Evolutionary conservation across 2,113 vertebrate species (phyloP).

Genomic region (Callionymus lyra): DNA sequence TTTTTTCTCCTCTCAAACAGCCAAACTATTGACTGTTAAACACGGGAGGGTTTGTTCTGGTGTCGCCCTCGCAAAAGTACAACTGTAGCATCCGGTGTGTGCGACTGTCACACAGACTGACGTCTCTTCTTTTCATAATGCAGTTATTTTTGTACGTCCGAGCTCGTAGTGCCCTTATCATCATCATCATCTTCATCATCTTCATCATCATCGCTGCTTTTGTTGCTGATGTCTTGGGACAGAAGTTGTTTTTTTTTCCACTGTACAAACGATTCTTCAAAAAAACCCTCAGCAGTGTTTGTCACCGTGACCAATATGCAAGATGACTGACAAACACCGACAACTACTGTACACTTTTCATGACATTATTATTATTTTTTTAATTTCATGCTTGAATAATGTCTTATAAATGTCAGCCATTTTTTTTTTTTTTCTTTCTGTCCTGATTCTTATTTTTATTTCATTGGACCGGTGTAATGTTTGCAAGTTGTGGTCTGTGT

Average conservation of each 20-base stretch:
- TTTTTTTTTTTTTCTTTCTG: slow-evolving; percentile 75
- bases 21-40: slow-evolving; percentile 45
- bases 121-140: not conserved
- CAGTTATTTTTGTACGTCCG: slow-evolving; percentile 1
- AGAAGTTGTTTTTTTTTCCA: not conserved
- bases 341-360: no score
- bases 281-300: slow-evolving; percentile 67
- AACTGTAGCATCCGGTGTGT: slow-evolving; percentile 43
- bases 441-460: slow-evolving; percentile 37
- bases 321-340: no score
- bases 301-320: slow-evolving; percentile 72
- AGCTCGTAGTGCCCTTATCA: slow-evolving; percentile 59
- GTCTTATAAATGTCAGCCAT: slow-evolving; percentile 72
- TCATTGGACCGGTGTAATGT: slow-evolving; percentile 92
- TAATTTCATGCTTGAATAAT: slow-evolving; percentile 79
- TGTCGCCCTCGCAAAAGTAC: slow-evolving; percentile 28
- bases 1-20: slow-evolving; percentile 27
- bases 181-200: slow-evolving; percentile 10
- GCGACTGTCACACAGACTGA: slow-evolving; percentile 30
- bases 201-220: slow-evolving; percentile 19
- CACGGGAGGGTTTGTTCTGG: not conserved
- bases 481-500: slow-evolving; percentile 99
- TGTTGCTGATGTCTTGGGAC: not conserved
- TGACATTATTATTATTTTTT: slow-evolving; percentile 68
- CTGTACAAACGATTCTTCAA: slow-evolving; percentile 75